These are phyloP conservation scores for Drosophila nasuta DNA, from an alignment of 1,140 invertebrate genomes.

Conservation along the genomic window DNA sequence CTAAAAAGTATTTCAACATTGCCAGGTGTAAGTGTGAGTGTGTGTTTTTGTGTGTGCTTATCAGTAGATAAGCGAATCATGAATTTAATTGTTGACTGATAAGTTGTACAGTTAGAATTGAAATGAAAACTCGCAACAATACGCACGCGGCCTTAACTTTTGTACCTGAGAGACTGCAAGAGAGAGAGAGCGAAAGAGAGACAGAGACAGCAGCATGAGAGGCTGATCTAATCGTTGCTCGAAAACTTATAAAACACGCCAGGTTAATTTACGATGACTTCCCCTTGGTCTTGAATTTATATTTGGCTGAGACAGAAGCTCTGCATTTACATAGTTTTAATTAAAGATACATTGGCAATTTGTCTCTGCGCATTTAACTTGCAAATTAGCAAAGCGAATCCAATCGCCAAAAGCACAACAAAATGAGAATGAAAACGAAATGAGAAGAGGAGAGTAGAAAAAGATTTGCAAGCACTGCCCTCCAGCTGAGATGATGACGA, in stretches of 20 bases:
- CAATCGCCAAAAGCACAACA: slow-evolving; percentile 46
- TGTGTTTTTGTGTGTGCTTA: slow-evolving; percentile 55
- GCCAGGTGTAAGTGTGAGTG: background rate
- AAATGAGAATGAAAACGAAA: slow-evolving; percentile 6
- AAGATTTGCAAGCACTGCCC: background rate
- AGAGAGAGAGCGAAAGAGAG: background rate
- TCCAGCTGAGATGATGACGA: slow-evolving; percentile 11
- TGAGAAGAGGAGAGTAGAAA: background rate
- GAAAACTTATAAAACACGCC: slow-evolving; percentile 16
- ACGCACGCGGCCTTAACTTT: slow-evolving; percentile 42
- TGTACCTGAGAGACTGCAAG: slow-evolving; percentile 26
- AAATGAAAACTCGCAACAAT: background rate
- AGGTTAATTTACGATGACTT: slow-evolving; percentile 40
- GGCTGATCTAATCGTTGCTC: slow-evolving; percentile 43
- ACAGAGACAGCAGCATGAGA: background rate
- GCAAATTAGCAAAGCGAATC: slow-evolving; percentile 61
- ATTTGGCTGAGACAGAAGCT: slow-evolving; percentile 53
- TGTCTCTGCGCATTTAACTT: slow-evolving; percentile 63
- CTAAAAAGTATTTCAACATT: slow-evolving; percentile 29
- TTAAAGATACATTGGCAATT: slow-evolving; percentile 51
- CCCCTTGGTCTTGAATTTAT: slow-evolving; percentile 6
- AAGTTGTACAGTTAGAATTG: slow-evolving; percentile 47
- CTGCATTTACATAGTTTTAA: slow-evolving; percentile 50
- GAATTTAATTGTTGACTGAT: slow-evolving; percentile 67
- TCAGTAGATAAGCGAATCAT: slow-evolving; percentile 67